Percentiles rank a stretch among this genome's conserved stretches.
Evolutionary conservation across 2,888 invertebrate species (phyloP).

Genomic region (Brenthis daphne): DNA sequence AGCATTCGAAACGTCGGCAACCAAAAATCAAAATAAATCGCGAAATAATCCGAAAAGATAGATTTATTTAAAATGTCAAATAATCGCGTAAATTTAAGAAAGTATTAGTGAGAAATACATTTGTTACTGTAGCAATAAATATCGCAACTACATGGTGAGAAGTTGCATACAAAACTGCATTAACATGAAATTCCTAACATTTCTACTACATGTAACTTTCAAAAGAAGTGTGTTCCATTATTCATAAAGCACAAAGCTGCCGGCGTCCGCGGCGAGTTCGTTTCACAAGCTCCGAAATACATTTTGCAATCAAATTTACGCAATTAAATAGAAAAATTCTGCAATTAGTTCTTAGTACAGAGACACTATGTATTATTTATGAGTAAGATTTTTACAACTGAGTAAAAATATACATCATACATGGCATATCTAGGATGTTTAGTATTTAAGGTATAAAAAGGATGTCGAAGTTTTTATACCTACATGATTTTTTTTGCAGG

Average conservation of each 20-base stretch:
- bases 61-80: no score
- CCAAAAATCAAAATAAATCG: no score
- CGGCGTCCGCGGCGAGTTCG: background rate
- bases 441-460: no score
- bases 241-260: slow-evolving; percentile 13
- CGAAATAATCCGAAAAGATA: no score
- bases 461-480: no score
- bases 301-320: slow-evolving; percentile 19
- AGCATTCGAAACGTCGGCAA: no score
- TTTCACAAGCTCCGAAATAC: slow-evolving; percentile 1
- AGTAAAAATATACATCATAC: background rate
- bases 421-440: no score
- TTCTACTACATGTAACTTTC: slow-evolving; percentile 3
- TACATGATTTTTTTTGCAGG: no score
- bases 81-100: no score
- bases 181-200: slow-evolving; percentile 6
- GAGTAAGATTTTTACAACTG: slow-evolving; percentile 5
- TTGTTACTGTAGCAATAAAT: background rate
- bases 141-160: background rate
- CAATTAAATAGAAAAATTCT: slow-evolving; percentile 21
- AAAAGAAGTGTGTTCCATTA: slow-evolving; percentile 28
- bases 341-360: background rate
- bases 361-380: slow-evolving; percentile 15
- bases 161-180: background rate
- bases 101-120: no score